A percentile compares a stretch with the other conserved stretches of the same genome.
Conservation (phyloP, 2,888 invertebrate genomes). For the Argyra leucocephala region DNA sequence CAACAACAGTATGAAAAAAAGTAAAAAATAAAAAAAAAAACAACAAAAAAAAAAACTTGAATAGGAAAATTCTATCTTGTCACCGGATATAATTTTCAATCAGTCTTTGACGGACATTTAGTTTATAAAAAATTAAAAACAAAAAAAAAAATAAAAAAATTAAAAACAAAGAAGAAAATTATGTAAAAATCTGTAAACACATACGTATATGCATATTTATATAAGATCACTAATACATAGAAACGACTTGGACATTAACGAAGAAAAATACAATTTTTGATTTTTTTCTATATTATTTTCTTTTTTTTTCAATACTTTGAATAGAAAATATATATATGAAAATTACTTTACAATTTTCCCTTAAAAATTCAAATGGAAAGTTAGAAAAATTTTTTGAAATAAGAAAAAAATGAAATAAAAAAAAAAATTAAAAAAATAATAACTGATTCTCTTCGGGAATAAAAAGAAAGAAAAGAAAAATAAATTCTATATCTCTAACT, state of each 20-base stretch:
- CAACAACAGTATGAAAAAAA: background rate
- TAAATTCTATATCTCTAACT: no score
- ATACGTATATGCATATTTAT: no score
- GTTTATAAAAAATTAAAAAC: slow-evolving; percentile 7
- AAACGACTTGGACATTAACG: no score
- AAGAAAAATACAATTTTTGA: no score
- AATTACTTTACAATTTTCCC: slow-evolving; percentile 1
- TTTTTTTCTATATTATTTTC: no score
- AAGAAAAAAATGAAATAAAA: background rate
- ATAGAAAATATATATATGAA: no score
- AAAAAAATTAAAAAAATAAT: background rate
- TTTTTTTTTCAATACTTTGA: no score
- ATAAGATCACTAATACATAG: no score
- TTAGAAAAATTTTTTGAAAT: background rate
- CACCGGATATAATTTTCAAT: slow-evolving; percentile 17
- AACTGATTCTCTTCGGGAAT: background rate
- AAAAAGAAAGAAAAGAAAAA: no score
- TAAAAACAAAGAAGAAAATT: background rate
- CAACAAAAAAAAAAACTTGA: background rate
- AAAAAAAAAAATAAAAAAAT: no score
- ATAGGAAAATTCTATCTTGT: slow-evolving; percentile 13
- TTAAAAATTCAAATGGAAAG: background rate
- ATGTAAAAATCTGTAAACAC: background rate
- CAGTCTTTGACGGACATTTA: slow-evolving; percentile 18
- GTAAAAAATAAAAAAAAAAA: background rate